Evolutionary conservation across 2,113 vertebrate species (phyloP).

Genomic region (Thamnophis sirtalis): DNA sequence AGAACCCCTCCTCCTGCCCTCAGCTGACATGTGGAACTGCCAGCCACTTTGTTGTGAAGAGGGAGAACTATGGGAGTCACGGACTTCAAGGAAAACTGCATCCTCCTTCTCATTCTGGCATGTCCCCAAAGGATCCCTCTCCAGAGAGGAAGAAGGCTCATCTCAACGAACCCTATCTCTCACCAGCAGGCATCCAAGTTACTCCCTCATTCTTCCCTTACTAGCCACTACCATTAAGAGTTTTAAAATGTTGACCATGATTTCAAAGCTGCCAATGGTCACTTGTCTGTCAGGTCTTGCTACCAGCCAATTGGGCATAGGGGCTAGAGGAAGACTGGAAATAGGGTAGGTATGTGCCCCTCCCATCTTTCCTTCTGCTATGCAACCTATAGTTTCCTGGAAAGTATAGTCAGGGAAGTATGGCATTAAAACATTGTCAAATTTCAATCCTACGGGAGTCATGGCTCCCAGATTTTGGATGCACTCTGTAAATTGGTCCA

Average conservation of each 20-base stretch:
- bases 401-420: background rate
- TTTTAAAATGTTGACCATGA: background rate
- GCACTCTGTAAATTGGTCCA: background rate
- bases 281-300: background rate
- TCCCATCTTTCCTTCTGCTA: background rate
- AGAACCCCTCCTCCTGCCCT: background rate
- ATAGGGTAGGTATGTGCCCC: background rate
- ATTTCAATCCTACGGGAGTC: background rate
- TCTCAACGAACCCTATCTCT: background rate
- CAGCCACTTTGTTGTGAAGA: background rate
- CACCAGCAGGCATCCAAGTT: background rate
- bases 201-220: background rate
- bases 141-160: background rate
- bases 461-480: background rate
- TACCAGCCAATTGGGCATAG: background rate
- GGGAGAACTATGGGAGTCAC: background rate
- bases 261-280: background rate
- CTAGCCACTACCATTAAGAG: background rate
- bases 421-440: background rate
- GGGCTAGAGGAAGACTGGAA: background rate
- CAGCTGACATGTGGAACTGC: background rate
- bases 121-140: background rate
- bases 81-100: background rate
- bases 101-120: background rate
- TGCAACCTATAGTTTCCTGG: background rate